Evolutionary conservation across 2,113 vertebrate genomes (phyloP).

Genomic region (Archilochus colubris): DNA sequence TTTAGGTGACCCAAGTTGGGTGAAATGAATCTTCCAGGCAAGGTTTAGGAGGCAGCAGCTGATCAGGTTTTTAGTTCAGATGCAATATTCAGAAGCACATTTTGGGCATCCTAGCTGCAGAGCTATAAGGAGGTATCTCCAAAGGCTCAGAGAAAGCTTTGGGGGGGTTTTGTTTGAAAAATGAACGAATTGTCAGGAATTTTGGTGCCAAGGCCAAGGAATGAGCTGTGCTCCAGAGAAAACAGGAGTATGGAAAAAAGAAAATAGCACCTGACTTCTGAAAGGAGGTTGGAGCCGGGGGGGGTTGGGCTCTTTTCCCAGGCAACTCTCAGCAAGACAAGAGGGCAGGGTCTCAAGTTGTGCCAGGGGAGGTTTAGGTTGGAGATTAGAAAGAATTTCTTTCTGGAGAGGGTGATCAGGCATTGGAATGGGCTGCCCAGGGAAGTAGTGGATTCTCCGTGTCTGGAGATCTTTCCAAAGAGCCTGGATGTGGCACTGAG

Average conservation of each 20-base stretch:
- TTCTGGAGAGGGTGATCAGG: no score
- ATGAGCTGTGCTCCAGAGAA: neutral
- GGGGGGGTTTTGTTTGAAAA: neutral
- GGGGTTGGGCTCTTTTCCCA: no score
- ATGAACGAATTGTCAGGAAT: neutral
- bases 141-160: neutral
- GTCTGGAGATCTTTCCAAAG: no score
- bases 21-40: neutral
- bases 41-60: neutral
- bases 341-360: no score
- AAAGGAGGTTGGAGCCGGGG: no score
- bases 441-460: no score
- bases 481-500: no score
- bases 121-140: neutral
- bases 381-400: no score
- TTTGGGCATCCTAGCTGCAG: neutral
- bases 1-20: neutral
- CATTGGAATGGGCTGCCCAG: no score
- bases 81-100: neutral
- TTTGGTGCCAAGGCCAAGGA: neutral
- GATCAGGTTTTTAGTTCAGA: neutral
- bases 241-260: neutral
- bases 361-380: no score
- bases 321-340: no score
- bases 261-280: neutral